Evolutionary conservation across 2,113 vertebrate genomes (phyloP), one percentile per base, ranked within the genome.

Genomic region (Burhinus bistriatus): DNA sequence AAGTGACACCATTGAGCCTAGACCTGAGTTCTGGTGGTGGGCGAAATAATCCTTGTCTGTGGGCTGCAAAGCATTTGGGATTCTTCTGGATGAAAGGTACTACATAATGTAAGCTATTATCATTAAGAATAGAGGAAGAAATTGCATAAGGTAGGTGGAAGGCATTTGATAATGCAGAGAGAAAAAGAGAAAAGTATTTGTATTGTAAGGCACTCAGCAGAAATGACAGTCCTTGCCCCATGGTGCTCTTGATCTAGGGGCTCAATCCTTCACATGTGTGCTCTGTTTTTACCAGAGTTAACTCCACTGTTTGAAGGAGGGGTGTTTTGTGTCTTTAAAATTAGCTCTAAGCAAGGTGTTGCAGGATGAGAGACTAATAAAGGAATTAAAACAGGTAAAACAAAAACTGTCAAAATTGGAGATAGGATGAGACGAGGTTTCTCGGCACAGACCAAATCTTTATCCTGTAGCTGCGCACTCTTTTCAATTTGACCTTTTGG

Each of bases 21-120:
- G 75, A 83, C 91, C 38, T 25, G 72, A 91, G 59, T 90, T 93
- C 89, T 96, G 71, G 34, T 73, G 69, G 95, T 97, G 95, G 97
- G 95, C 76, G 96, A 95, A 91, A 97, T 97, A 94, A 97, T 97
- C 90, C 95, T 94, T 91, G 52, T 93, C 94, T 96, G 95, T 96
- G 90, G 92, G 93, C 93, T 96, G 89, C 77, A 92, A 92, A 93
- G 95, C 92, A 89, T 97, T 96, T 97, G 94, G 82, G 91, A 95
- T 95, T 95, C 94, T 98, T 97, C 94, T 97, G 88, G 77, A 95
- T 96, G 94, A 97, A 95, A 97, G 76, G 91, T 95, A 72, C 85
- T 93, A 83, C n/a, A 94, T 95, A 94, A 97, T 94, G 68, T 75
- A 94, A 95, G 89, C 94, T 96, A 93, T 93, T 97, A 94, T 97